A percentile compares a stretch with the other conserved stretches of the same genome.
Conservation (phyloP, 2,888 invertebrate species). For the Leucophenga montana region DNA sequence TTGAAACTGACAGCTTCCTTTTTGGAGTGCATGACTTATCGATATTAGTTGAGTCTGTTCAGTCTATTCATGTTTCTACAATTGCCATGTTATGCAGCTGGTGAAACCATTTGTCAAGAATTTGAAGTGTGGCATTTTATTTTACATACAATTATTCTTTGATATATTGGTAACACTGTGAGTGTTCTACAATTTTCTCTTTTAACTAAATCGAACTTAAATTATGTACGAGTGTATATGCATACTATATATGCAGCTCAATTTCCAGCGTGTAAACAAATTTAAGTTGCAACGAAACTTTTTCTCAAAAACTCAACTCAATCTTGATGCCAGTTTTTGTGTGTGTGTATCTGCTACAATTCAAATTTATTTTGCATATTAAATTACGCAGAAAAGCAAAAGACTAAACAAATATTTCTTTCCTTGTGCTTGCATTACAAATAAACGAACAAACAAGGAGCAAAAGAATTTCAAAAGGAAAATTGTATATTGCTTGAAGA, state of each 20-base stretch:
- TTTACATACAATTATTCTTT: too few species aligned
- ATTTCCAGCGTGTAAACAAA: neutral
- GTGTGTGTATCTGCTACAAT: too few species aligned
- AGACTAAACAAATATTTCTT: neutral
- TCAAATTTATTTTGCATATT: slow-evolving; percentile 5
- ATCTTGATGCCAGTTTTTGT: too few species aligned
- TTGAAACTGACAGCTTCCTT: slow-evolving; percentile 15
- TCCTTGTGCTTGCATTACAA: neutral
- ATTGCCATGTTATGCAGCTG: too few species aligned
- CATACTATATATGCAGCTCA: neutral
- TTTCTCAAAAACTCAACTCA: too few species aligned
- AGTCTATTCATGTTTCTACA: too few species aligned
- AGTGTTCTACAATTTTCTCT: too few species aligned
- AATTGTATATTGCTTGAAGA: too few species aligned
- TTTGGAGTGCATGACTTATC: slow-evolving; percentile 8
- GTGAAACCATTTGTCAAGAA: too few species aligned
- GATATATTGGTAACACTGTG: too few species aligned
- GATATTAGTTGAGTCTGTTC: neutral
- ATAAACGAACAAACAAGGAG: neutral
- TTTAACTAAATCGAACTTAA: neutral
- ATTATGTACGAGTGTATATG: too few species aligned
- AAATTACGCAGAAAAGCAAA: neutral
- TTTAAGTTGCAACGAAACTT: neutral
- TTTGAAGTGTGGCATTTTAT: too few species aligned
- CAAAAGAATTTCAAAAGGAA: neutral